A percentile compares a stretch with the other conserved stretches of the same genome.
Evolutionary conservation across 1,140 invertebrate species (phyloP).

Genomic region (Apis dorsata): DNA sequence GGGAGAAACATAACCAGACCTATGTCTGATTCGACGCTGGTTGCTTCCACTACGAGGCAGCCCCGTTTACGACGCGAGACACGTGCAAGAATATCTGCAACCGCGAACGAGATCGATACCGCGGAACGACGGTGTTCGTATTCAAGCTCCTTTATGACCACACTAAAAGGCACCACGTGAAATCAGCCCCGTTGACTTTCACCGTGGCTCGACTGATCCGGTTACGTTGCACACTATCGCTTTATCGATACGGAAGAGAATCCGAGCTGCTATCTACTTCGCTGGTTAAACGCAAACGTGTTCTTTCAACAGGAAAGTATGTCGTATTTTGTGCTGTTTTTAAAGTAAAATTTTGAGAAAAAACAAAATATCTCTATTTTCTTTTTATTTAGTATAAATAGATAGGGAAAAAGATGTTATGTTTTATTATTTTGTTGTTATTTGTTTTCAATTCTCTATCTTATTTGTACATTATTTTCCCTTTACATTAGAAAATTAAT

Average conservation of each 20-base stretch:
- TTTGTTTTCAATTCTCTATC: not conserved
- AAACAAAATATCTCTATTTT: not conserved
- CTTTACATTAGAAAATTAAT: no score
- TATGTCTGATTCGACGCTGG: conserved; percentile 35
- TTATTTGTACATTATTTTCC: not conserved
- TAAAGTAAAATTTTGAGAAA: not conserved
- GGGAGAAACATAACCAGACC: not conserved
- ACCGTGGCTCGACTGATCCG: conserved; percentile 44
- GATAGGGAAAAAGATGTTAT: not conserved
- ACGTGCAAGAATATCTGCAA: conserved; percentile 59
- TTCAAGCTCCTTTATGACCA: conserved; percentile 54
- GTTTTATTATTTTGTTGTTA: not conserved
- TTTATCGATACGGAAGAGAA: conserved; percentile 35
- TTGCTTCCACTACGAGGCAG: conserved; percentile 3
- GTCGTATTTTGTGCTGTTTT: not conserved
- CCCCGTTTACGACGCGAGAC: conserved; percentile 57
- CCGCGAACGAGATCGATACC: conserved; percentile 57
- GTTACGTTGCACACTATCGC: conserved; percentile 1
- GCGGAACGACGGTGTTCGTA: conserved; percentile 46
- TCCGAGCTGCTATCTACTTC: conserved; percentile 7
- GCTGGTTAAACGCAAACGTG: not conserved
- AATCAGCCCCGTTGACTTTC: conserved; percentile 41
- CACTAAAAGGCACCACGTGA: conserved; percentile 48
- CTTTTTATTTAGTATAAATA: not conserved
- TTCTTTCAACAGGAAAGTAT: not conserved